These are phyloP conservation scores for Epinotia ramella DNA, from an alignment of 2,888 invertebrate genomes.

Conservation along the genomic window DNA sequence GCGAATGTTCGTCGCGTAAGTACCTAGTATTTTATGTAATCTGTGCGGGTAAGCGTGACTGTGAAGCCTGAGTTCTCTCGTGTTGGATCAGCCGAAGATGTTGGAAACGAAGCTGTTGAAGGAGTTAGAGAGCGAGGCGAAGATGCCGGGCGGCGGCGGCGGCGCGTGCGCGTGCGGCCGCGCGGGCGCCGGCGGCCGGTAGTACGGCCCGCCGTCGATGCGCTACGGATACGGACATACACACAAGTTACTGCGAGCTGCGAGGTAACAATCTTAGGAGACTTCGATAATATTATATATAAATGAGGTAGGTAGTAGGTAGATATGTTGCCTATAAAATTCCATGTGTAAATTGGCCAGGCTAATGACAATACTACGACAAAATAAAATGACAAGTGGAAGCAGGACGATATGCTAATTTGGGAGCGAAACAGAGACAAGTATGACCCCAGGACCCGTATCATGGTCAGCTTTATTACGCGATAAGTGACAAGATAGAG, in stretches of 20 bases:
- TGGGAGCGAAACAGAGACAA: too few species aligned
- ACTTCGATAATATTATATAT: not conserved
- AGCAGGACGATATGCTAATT: too few species aligned
- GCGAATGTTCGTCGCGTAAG: not conserved
- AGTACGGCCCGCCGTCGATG: constrained; percentile 88
- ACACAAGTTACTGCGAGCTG: not conserved
- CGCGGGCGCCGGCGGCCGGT: constrained; percentile 84
- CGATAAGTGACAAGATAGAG: too few species aligned
- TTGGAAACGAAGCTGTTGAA: constrained; percentile 92
- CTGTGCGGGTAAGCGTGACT: not conserved
- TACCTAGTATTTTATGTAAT: not conserved
- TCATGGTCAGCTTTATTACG: too few species aligned
- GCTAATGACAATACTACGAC: too few species aligned
- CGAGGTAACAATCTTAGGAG: not conserved
- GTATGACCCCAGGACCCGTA: too few species aligned
- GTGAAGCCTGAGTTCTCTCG: not conserved
- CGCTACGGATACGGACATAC: constrained; percentile 81
- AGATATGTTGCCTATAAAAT: too few species aligned
- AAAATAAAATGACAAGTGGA: too few species aligned
- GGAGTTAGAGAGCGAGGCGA: constrained; percentile 91
- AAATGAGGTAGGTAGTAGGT: too few species aligned
- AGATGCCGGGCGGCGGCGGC: constrained; percentile 85
- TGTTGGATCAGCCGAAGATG: constrained; percentile 87
- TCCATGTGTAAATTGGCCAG: too few species aligned
- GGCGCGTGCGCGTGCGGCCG: constrained; percentile 77